Evolutionary conservation across 92 coral and sea anemone species (phyloP), one percentile per base, ranked within the genome.

Genomic region (Palythoa grandis): DNA sequence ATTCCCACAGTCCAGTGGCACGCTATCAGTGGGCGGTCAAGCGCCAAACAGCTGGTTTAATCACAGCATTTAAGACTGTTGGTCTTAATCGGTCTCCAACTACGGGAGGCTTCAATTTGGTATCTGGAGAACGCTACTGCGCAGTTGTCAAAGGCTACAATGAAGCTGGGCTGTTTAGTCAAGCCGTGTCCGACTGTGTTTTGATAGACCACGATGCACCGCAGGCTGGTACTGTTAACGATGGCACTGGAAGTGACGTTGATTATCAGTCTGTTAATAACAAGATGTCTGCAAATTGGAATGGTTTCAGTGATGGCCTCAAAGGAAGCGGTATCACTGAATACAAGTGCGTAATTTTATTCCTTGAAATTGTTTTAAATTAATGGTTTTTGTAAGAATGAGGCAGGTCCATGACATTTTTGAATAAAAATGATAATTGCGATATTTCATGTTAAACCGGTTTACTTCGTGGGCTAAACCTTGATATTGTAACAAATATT

Each of bases 201-300:
- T 89, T 92, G 39, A 92, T 96, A 60, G 98, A 96, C 91, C 98
- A 92, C 37, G 93, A 96, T 92, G 87, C 93, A 74, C 98, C 98
- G 38, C 92, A 79, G 23, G 92, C 95, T 65, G 98, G 98, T 23
- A 88, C 76, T 6, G 95, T 96, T 39, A 94, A 91, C 54, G 98
- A 96, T 85, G 98, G 98, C 37, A 74, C 53, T 58, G 66, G 90
- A 11, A 86, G 76, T 71, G 98, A 96, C 61, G 89, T 91, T 15
- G 94, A 95, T 71, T 93, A 92, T 71, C 98, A 96, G 77, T 94
- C 98, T 52, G 87, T 83, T 40, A 88, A 86, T 54, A 89, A 82
- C 66, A 70, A 60, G 23, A 87, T 92, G 50, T 86, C 91, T 67
- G 96, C 95, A 39, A 93, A 95, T 85, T 95, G 98, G 98, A 86